Base-by-base conservation (phyloP, 2,797 vertebrate species). In the Chanos chanos region DNA sequence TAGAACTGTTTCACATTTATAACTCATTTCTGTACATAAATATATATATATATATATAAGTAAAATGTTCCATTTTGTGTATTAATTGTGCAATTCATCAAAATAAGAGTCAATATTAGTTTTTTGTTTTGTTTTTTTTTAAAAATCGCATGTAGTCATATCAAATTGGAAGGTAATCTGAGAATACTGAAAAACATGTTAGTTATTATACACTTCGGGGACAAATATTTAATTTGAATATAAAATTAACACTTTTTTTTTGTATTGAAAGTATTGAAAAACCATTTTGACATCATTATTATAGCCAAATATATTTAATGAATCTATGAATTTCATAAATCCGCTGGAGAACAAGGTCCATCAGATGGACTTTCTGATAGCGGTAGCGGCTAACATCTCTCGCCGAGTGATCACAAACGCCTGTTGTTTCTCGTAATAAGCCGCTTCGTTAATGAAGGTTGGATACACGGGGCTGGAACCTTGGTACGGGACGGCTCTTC, bases 381-480 rank as follows among this genome's bases (percentile, higher is more conserved):
- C 75, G 34, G 81, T 86, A 15, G 89, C 92, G 4, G 68, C 81
- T 75, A 99, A 76, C 31, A 85, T 86, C 68, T 92, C 80, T 82
- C 92, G 89, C 40, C 85, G 83, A 8, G 96, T 97, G 77, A 89
- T 94, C 3, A 94, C 79, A 50, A 98, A 97, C 1, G 96, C 96
- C 85, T 94, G 93, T 61, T 94, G 92, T 84, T 98, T 99, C 76
- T 98, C 96, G 52, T 98, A 99, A 81, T 99, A 99, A 1, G 96
- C 96, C 0, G 96, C 96, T 83, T 99, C 96, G 0, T 99, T 99
- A 75, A 99, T 92, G 77, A 99, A 99, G 6, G 92, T 92, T 2
- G 96, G 95, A 43, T 95, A 96, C 44, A 95, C 89, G 0, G 87
- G 88, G 58, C 77, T 77, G 24, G 88, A 78, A 71, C 92, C 96